These are phyloP conservation scores for Leptinotarsa texana DNA, from an alignment of 1,140 invertebrate genomes.

Conservation along the genomic window DNA sequence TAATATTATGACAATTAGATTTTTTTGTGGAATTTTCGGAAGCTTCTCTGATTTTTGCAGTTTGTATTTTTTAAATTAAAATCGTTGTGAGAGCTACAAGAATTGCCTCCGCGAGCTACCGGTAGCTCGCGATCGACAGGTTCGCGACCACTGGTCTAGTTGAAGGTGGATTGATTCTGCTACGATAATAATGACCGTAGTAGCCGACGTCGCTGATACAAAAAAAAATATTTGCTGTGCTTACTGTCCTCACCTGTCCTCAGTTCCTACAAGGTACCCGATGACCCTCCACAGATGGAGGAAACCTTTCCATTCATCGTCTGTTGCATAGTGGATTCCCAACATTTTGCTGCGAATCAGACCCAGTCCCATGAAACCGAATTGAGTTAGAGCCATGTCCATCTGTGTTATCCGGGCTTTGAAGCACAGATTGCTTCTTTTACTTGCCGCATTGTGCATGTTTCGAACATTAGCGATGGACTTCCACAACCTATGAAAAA, in stretches of 20 bases:
- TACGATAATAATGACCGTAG: too few species aligned
- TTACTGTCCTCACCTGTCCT: slow-evolving; percentile 66
- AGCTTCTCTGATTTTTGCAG: too few species aligned
- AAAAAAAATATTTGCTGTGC: too few species aligned
- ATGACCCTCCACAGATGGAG: slow-evolving; percentile 84
- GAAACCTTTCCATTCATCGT: slow-evolving; percentile 73
- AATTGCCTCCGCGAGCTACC: too few species aligned
- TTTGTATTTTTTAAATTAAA: too few species aligned
- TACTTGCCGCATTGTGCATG: slow-evolving; percentile 66
- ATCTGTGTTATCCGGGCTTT: slow-evolving; percentile 67
- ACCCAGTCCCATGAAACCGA: slow-evolving; percentile 82
- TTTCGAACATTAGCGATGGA: slow-evolving; percentile 69
- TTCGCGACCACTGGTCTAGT: too few species aligned
- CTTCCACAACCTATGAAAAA: slow-evolving; percentile 60
- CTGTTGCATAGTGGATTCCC: slow-evolving; percentile 61
- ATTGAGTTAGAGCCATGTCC: slow-evolving; percentile 83
- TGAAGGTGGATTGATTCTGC: too few species aligned
- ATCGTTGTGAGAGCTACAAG: too few species aligned
- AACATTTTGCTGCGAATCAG: slow-evolving; percentile 68
- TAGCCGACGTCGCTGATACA: too few species aligned
- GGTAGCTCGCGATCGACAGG: too few species aligned
- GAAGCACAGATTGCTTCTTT: slow-evolving; percentile 57
- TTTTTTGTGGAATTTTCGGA: too few species aligned
- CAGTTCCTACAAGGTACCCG: slow-evolving; percentile 78
- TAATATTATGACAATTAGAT: too few species aligned